Evolutionary conservation across 2,797 vertebrate species (phyloP).

Genomic region (Phrynocephalus forsythii): DNA sequence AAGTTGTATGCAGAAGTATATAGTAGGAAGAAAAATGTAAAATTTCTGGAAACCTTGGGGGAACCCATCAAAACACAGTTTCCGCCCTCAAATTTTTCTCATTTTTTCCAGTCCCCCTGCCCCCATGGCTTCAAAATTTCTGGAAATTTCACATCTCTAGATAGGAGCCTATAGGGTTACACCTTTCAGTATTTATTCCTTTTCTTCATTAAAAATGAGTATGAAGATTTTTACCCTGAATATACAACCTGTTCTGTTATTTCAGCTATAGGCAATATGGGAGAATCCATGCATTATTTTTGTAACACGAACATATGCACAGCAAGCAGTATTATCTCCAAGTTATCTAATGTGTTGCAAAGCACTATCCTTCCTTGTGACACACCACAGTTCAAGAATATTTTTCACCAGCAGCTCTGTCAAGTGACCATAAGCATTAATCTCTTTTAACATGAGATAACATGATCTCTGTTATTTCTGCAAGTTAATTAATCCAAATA

Average conservation of each 20-base stretch:
- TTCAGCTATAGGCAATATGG: background rate
- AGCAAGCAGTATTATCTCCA: background rate
- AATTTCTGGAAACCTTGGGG: too few relatives aligned
- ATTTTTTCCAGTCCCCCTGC: too few relatives aligned
- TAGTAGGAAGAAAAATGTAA: background rate
- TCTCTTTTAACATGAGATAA: too few relatives aligned
- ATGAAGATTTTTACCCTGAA: background rate
- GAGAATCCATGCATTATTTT: background rate
- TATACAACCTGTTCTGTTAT: background rate
- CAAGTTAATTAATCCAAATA: too few relatives aligned
- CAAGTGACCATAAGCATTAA: background rate
- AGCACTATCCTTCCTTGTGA: background rate
- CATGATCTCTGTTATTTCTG: too few relatives aligned
- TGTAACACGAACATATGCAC: background rate
- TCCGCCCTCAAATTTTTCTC: too few relatives aligned
- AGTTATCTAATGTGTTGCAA: background rate
- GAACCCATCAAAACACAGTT: too few relatives aligned
- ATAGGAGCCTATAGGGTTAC: background rate
- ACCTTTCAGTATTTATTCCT: background rate
- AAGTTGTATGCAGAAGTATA: background rate
- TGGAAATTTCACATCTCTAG: too few relatives aligned
- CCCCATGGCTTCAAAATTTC: too few relatives aligned
- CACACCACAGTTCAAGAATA: background rate
- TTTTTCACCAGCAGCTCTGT: background rate
- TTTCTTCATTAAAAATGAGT: background rate